These are phyloP conservation scores for Brachyalestes nurse DNA, from an alignment of 2,797 vertebrate species.

Conservation along the genomic window DNA sequence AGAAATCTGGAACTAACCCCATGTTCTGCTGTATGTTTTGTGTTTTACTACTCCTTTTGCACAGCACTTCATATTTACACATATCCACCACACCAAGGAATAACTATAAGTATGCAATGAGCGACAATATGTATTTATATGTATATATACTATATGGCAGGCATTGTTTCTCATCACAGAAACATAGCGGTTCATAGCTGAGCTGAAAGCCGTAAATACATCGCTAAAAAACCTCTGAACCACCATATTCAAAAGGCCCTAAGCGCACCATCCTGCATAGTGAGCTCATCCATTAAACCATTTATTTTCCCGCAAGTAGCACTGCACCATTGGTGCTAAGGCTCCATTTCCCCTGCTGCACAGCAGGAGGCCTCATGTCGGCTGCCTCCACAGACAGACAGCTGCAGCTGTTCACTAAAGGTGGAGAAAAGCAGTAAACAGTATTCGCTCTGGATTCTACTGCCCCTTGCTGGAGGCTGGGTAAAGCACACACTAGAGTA, in stretches of 20 bases:
- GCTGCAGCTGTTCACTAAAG: constrained; percentile 30
- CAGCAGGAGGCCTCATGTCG: constrained; percentile 48
- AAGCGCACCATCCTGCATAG: constrained; percentile 3
- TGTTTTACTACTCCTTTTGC: too few species aligned
- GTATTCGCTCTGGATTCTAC: constrained; percentile 20
- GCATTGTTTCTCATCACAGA: constrained; percentile 37
- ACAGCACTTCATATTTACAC: too few species aligned
- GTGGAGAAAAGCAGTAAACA: neutral
- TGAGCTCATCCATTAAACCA: constrained; percentile 22
- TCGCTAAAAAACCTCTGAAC: constrained; percentile 31
- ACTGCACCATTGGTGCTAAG: constrained; percentile 46
- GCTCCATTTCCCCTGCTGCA: constrained; percentile 47
- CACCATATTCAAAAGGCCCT: constrained; percentile 33
- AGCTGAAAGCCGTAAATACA: constrained; percentile 41
- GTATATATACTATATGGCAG: neutral
- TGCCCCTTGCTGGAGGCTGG: constrained; percentile 52
- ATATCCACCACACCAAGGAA: too few species aligned
- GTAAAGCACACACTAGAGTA: neutral
- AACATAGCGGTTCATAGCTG: constrained; percentile 40
- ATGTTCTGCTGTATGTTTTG: too few species aligned
- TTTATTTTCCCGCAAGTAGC: constrained; percentile 46
- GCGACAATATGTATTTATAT: neutral
- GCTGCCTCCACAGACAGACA: constrained; percentile 41
- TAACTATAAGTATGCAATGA: too few species aligned
- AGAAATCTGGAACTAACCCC: too few species aligned